These are phyloP conservation scores for Branchinecta lindahli DNA, from an alignment of 1,140 invertebrate species.

Conservation along the genomic window DNA sequence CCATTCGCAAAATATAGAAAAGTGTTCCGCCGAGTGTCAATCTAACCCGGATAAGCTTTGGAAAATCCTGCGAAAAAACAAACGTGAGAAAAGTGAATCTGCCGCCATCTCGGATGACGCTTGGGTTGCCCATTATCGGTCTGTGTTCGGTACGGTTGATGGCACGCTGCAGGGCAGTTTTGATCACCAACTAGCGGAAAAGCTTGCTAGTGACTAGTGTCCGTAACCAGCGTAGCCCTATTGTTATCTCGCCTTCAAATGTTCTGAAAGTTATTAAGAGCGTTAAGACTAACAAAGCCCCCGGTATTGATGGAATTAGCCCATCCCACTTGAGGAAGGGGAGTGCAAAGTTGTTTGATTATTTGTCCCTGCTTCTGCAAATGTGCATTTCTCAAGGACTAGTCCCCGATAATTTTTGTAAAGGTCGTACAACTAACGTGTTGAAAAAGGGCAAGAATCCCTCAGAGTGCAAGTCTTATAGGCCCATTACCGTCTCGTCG, in stretches of 20 bases:
- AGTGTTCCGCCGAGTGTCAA: slow-evolving; percentile 4
- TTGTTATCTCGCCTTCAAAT: neutral
- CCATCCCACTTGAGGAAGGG: neutral
- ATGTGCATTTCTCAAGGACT: slow-evolving; percentile 8
- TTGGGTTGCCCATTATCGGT: too few relatives aligned
- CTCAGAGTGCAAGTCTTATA: slow-evolving; percentile 5
- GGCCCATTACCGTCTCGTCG: too few relatives aligned
- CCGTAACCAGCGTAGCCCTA: neutral
- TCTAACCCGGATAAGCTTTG: slow-evolving; percentile 8
- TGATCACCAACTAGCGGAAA: too few relatives aligned
- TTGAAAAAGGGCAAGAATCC: slow-evolving; percentile 1
- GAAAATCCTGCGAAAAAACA: slow-evolving; percentile 4
- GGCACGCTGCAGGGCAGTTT: too few relatives aligned
- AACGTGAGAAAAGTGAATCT: slow-evolving; percentile 1
- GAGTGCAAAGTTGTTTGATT: slow-evolving; percentile 5
- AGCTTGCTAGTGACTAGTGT: too few relatives aligned
- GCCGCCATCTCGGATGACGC: too few relatives aligned
- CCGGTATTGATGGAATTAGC: slow-evolving; percentile 2
- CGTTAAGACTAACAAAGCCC: neutral
- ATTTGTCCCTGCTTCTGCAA: slow-evolving; percentile 5
- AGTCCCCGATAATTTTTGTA: slow-evolving; percentile 1
- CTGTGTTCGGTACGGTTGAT: too few relatives aligned
- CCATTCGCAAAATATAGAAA: neutral
- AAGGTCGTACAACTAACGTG: neutral
- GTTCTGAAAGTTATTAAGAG: neutral